These are phyloP conservation scores for Leptopilina clavipes DNA, from an alignment of 1,140 invertebrate genomes.

Conservation along the genomic window DNA sequence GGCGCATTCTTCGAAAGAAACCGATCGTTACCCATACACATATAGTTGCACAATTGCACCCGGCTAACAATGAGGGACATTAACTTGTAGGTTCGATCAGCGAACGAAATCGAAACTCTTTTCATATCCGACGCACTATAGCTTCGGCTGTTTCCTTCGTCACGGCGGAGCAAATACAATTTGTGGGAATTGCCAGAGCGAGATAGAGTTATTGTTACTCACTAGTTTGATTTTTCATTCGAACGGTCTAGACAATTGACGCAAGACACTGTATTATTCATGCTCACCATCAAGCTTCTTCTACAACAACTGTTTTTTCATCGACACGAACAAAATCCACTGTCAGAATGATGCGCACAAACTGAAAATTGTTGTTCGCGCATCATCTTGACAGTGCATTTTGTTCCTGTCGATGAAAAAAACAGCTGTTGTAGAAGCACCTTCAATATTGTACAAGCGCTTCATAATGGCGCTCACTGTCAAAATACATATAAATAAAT, in stretches of 20 bases:
- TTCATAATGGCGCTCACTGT: no score
- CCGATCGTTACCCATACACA: constrained; percentile 66
- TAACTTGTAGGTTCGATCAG: constrained; percentile 58
- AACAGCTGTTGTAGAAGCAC: no score
- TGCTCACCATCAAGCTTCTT: constrained; percentile 3
- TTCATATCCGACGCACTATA: constrained; percentile 30
- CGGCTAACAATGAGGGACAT: constrained; percentile 60
- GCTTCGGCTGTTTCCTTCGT: constrained; percentile 46
- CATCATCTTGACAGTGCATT: no score
- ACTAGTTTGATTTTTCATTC: background rate
- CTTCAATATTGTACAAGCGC: no score
- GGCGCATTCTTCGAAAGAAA: constrained; percentile 66
- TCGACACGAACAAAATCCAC: no score
- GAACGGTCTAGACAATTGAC: constrained; percentile 3
- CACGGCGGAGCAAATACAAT: constrained; percentile 40
- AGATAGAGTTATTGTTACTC: constrained; percentile 26
- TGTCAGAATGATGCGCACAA: no score
- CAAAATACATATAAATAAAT: no score
- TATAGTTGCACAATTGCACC: constrained; percentile 66
- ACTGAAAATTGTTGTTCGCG: no score
- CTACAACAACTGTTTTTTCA: no score
- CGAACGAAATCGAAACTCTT: constrained; percentile 55
- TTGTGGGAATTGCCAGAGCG: constrained; percentile 31
- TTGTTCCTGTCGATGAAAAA: no score
- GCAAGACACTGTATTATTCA: constrained; percentile 19